Evolutionary conservation across 2,113 vertebrate species (phyloP).

Genomic region (Calidris pygmaea): DNA sequence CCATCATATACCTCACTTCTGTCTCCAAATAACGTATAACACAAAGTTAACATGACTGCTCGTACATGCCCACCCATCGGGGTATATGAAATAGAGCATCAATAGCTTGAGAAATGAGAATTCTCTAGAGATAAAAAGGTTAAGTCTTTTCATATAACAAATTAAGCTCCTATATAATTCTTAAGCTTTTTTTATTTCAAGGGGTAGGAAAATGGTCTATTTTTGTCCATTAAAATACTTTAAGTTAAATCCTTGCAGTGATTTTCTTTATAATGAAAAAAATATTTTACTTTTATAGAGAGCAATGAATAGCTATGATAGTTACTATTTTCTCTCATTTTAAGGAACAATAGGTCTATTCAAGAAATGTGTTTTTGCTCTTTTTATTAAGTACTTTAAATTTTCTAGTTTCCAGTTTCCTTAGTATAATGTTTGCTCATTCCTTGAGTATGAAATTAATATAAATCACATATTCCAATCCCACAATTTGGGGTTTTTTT

Average conservation of each 20-base stretch:
- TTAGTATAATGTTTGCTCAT: slow-evolving; percentile 6
- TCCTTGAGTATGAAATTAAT: slow-evolving; percentile 34
- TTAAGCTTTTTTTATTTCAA: slow-evolving; percentile 16
- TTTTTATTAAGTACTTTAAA: slow-evolving; percentile 19
- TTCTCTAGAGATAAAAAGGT: slow-evolving; percentile 16
- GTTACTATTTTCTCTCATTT: neutral
- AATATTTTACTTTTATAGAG: neutral
- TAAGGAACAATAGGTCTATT: slow-evolving; percentile 43
- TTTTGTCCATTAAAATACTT: slow-evolving; percentile 15
- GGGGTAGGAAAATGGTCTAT: neutral
- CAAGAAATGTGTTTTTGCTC: neutral
- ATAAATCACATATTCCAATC: neutral
- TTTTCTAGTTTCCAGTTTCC: slow-evolving; percentile 29
- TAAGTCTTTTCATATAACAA: slow-evolving; percentile 34
- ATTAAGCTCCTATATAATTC: slow-evolving; percentile 2
- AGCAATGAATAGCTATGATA: neutral
- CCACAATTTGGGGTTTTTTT: neutral
- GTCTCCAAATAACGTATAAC: neutral
- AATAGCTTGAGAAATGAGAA: neutral
- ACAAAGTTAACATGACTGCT: neutral
- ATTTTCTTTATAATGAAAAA: slow-evolving; percentile 28
- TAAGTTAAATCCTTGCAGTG: neutral
- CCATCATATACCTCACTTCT: neutral
- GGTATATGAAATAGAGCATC: neutral
- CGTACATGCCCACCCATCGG: neutral